Evolutionary conservation across 2,113 vertebrate species (phyloP).

Genomic region (Crypturellus undulatus): DNA sequence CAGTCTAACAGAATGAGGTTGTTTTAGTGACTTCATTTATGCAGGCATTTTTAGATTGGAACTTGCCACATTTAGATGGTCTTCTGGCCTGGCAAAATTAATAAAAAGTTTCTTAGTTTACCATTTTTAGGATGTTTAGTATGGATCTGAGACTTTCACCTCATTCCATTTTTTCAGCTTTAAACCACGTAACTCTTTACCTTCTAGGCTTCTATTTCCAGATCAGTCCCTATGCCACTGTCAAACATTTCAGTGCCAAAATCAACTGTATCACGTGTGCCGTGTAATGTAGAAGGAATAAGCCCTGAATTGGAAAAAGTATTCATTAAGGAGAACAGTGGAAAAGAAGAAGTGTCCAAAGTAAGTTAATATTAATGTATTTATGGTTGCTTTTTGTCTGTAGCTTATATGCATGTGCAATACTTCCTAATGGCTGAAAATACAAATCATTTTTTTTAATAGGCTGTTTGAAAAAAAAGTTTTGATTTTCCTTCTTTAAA

Average conservation of each 20-base stretch:
- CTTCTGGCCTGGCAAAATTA: neutral
- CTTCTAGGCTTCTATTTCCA: conserved; percentile 82
- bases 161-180: neutral
- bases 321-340: conserved; percentile 90
- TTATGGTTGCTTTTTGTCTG: neutral
- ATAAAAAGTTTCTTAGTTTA: neutral
- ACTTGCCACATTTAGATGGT: neutral
- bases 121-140: neutral
- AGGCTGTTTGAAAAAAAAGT: neutral
- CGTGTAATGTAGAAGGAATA: conserved; percentile 93
- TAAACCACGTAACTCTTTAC: neutral
- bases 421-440: neutral
- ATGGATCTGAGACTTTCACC: neutral
- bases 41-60: neutral
- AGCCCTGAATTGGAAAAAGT: conserved; percentile 95
- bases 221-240: conserved; percentile 84
- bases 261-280: conserved; percentile 86
- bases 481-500: neutral
- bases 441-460: conserved; percentile 21
- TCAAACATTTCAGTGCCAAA: conserved; percentile 89
- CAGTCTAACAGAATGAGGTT: neutral
- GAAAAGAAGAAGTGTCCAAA: conserved; percentile 92
- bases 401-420: neutral
- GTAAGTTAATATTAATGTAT: conserved; percentile 67
- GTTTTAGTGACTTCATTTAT: neutral